Conservation (phyloP, 2,888 invertebrate species). For the Bugula neritina region DNA sequence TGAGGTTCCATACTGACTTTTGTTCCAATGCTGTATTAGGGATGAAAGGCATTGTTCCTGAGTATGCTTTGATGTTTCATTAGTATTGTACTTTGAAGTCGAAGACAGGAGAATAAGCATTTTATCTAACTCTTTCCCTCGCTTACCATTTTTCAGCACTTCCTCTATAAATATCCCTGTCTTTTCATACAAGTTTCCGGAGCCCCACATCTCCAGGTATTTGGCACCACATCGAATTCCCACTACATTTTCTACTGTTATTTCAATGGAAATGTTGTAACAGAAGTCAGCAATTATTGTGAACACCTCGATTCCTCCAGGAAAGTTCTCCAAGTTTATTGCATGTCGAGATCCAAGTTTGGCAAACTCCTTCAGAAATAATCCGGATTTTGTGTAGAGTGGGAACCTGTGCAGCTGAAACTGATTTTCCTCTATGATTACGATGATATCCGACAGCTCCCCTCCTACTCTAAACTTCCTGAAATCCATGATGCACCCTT, state of each 20-base stretch:
- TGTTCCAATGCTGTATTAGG: conserved; percentile 6
- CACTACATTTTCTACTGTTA: conserved; percentile 43
- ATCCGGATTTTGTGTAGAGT: conserved; percentile 48
- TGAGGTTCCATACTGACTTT: conserved; percentile 3
- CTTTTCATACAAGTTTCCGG: conserved; percentile 42
- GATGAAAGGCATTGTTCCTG: conserved; percentile 1
- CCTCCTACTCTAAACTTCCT: conserved; percentile 34
- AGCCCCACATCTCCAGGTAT: conserved; percentile 45
- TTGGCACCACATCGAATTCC: conserved; percentile 47
- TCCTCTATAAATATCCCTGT: conserved; percentile 44
- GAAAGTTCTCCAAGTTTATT: conserved; percentile 45
- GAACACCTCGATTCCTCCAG: conserved; percentile 48
- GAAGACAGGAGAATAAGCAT: neutral
- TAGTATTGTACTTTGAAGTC: neutral
- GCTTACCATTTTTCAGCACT: conserved; percentile 33
- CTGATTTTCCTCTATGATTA: conserved; percentile 41
- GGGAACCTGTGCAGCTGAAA: conserved; percentile 51
- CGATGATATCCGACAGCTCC: conserved; percentile 50
- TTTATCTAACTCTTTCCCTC: neutral
- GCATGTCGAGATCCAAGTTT: conserved; percentile 38
- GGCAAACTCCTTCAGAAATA: conserved; percentile 35
- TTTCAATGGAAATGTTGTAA: conserved; percentile 45
- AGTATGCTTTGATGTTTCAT: conserved; percentile 10
- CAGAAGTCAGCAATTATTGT: conserved; percentile 49
- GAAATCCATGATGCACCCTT: neutral